Conservation (phyloP, 1,140 invertebrate species). For the Macrotrachela quadricornifera region DNA sequence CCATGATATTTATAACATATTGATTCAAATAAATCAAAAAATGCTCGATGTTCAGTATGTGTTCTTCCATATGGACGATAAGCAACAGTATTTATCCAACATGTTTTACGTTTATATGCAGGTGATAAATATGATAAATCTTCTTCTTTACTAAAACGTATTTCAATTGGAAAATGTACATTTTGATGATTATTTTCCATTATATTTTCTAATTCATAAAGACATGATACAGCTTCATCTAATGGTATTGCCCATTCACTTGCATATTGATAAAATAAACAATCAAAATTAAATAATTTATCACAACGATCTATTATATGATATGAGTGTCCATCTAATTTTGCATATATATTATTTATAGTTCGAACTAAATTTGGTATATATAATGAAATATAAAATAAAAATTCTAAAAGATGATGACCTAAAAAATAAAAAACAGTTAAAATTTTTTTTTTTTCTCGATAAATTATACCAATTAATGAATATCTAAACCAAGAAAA, state of each 20-base stretch:
- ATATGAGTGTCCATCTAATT: conserved; percentile 11
- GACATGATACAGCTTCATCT: conserved; percentile 18
- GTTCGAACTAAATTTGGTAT: conserved; percentile 15
- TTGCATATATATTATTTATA: conserved; percentile 19
- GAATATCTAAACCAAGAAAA: too few species aligned
- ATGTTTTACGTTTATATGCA: conserved; percentile 18
- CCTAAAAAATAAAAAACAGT: conserved; percentile 16
- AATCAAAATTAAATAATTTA: conserved; percentile 27
- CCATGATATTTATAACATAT: conserved; percentile 20
- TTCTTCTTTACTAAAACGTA: conserved; percentile 24
- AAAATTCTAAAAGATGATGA: conserved; percentile 20
- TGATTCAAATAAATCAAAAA: conserved; percentile 5
- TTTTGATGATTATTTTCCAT: conserved; percentile 15
- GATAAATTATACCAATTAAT: too few species aligned
- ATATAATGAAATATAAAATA: conserved; percentile 18
- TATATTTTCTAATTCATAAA: conserved; percentile 18
- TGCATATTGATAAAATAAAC: conserved; percentile 27
- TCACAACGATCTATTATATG: conserved; percentile 17
- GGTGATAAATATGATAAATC: conserved; percentile 23
- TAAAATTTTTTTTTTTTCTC: too few species aligned
- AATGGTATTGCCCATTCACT: conserved; percentile 28
- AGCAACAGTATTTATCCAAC: conserved; percentile 28
- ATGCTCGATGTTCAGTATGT: background rate
- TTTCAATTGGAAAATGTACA: conserved; percentile 27
- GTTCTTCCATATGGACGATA: conserved; percentile 10